These are phyloP conservation scores for Leptothorax acervorum DNA, from an alignment of 2,888 invertebrate species.

Conservation along the genomic window DNA sequence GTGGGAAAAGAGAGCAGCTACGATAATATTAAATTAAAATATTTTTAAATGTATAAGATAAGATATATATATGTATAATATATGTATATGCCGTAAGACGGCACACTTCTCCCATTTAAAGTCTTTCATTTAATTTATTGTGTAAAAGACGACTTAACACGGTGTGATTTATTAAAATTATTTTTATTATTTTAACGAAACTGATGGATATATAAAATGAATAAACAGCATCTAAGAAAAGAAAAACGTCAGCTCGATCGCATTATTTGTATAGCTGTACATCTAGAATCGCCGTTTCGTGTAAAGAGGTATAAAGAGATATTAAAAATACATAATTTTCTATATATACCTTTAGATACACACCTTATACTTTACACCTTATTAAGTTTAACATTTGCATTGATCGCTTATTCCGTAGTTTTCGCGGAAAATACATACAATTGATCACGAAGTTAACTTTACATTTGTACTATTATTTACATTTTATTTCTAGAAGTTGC, in stretches of 20 bases:
- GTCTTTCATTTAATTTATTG: constrained; percentile 65
- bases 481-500: not conserved
- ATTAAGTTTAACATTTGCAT: constrained; percentile 45
- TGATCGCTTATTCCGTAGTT: constrained; percentile 41
- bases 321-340: constrained; percentile 60
- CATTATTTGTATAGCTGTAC: constrained; percentile 63
- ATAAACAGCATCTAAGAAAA: constrained; percentile 72
- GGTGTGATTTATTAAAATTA: constrained; percentile 74
- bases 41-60: constrained; percentile 60
- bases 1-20: constrained; percentile 51
- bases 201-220: constrained; percentile 60
- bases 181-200: constrained; percentile 78
- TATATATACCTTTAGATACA: constrained; percentile 36
- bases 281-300: constrained; percentile 64
- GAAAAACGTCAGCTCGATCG: constrained; percentile 49
- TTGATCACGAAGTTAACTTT: not conserved
- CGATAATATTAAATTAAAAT: constrained; percentile 50
- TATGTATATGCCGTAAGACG: no score
- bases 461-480: constrained; percentile 8
- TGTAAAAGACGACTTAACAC: constrained; percentile 70
- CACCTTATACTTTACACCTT: constrained; percentile 43
- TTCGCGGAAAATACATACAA: not conserved
- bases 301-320: constrained; percentile 66
- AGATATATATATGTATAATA: constrained; percentile 8
- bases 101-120: constrained; percentile 52